Evolutionary conservation across 2,797 vertebrate species (phyloP), one percentile per base, ranked within the genome.

Genomic region (Pipistrellus pipistrellus): DNA sequence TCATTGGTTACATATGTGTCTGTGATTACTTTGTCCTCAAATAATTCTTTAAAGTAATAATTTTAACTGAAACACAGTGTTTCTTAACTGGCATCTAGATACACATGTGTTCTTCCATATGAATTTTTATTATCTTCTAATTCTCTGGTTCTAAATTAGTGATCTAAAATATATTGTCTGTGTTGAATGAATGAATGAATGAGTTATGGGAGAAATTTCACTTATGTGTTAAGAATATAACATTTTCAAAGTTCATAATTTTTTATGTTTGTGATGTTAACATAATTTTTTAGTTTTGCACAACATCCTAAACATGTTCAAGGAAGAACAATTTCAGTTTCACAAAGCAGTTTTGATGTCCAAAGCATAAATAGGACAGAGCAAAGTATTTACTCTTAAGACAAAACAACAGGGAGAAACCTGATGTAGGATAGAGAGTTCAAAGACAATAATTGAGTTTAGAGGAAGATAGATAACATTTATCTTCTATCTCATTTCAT

Each of bases 401-500:
- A 73, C 7, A 46, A 84, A 30, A 14, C 21, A 59, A 84, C 38
- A 35, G 13, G 27, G 27, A 69, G 57, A 66, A 92, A 83, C 0
- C 21, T 81, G 75, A 55, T 93, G 84, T 51, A 71, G 81, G 18
- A 25, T 78, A 23, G 9, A 62, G 5, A 46, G 11, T 89, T 87
- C 9, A 32, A 89, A 81, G 64, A 23, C 2, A 75, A 32, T 27
- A 78, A 57, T 1, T 80, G 76, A 86, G 18, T 80, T 88, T 83
- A 62, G 12, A 77, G n/a, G 81, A 51, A 84, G 44, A 68, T 4
- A 48, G 30, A 73, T 25, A 81, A 62, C 7, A 44, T 6, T 11
- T 27, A 18, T 27, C 14, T 72, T 85, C 14, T 87, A 21, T 86
- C 41, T 88, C 73, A 90, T 90, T 92, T 94, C 23, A 18, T 41